Conservation (phyloP, 2,888 invertebrate species). For the Congeria kusceri region DNA sequence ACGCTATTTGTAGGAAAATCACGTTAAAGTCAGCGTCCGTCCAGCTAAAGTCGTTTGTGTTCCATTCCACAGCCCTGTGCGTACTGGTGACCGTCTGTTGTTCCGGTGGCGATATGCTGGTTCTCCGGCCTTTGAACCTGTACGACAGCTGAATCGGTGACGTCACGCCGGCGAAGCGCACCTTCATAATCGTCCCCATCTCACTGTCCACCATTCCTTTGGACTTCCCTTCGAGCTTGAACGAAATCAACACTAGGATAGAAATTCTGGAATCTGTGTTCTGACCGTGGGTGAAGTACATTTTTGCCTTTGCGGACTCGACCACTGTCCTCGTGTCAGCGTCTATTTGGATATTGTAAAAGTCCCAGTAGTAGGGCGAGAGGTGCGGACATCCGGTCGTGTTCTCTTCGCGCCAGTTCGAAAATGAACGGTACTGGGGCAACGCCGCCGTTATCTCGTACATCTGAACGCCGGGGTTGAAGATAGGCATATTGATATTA, state of each 20-base stretch:
- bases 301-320: constrained; percentile 43
- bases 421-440: constrained; percentile 68
- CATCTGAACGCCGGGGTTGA: constrained; percentile 61
- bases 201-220: constrained; percentile 71
- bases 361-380: constrained; percentile 66
- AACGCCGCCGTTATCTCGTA: constrained; percentile 69
- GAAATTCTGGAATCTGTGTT: constrained; percentile 39
- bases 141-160: constrained; percentile 44
- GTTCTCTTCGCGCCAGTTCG: constrained; percentile 66
- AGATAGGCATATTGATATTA: constrained; percentile 73
- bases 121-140: constrained; percentile 55
- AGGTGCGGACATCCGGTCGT: constrained; percentile 69
- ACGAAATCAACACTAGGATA: constrained; percentile 51
- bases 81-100: constrained; percentile 43
- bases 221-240: constrained; percentile 68
- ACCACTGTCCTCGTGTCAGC: constrained; percentile 10
- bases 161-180: constrained; percentile 56
- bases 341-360: constrained; percentile 50
- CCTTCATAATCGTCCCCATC: constrained; percentile 69
- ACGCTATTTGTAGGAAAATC: constrained; percentile 54
- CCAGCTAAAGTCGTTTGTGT: constrained; percentile 73
- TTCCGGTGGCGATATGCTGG: constrained; percentile 34
- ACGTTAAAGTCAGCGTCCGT: constrained; percentile 65
- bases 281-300: constrained; percentile 47
- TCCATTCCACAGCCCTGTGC: constrained; percentile 56